Conservation (phyloP, 2,797 vertebrate species). For the Anolis apletophallus region DNA sequence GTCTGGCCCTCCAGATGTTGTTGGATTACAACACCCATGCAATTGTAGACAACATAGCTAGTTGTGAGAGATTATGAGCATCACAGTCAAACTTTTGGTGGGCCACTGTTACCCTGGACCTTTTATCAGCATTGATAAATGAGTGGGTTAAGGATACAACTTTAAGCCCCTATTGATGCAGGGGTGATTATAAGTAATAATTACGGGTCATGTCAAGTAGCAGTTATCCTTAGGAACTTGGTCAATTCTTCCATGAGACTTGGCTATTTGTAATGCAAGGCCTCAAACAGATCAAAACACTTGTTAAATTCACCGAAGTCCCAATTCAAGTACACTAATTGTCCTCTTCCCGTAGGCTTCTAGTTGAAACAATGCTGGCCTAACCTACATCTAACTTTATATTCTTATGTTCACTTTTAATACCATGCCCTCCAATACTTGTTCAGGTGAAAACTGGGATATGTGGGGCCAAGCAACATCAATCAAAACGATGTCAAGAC, state of each 20-base stretch:
- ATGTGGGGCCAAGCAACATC: too few relatives aligned
- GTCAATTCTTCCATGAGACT: not conserved
- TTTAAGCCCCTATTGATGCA: not conserved
- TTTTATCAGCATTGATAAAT: not conserved
- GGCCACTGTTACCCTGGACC: not conserved
- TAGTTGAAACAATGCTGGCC: not conserved
- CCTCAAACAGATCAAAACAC: constrained; percentile 7
- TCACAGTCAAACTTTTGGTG: not conserved
- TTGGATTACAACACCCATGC: too few relatives aligned
- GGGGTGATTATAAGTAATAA: too few relatives aligned
- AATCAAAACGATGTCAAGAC: too few relatives aligned
- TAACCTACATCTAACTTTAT: not conserved
- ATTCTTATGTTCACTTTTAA: not conserved
- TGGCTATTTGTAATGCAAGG: constrained; percentile 11
- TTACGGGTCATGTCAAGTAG: not conserved
- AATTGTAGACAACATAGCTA: too few relatives aligned
- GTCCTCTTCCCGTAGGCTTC: not conserved
- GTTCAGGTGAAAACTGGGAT: too few relatives aligned
- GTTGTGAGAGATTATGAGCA: too few relatives aligned
- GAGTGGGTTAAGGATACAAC: not conserved
- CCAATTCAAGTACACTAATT: not conserved
- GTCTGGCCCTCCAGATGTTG: too few relatives aligned
- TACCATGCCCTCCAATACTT: not conserved
- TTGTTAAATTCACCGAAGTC: constrained; percentile 14
- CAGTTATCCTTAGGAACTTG: not conserved